These are phyloP conservation scores for Heterotis niloticus DNA, from an alignment of 2,113 vertebrate genomes.

Conservation along the genomic window DNA sequence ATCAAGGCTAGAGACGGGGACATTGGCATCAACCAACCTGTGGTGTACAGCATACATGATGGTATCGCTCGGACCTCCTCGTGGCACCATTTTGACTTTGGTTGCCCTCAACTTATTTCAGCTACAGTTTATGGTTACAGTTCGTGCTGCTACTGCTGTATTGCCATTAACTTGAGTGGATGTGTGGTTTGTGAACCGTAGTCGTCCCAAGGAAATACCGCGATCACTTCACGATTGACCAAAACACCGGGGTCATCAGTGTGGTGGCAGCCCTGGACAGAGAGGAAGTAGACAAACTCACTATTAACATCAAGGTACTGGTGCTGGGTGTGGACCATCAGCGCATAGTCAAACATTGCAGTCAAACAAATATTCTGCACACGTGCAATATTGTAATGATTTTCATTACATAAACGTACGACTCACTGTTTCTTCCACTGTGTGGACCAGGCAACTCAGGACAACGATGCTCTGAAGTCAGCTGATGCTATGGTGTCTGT, in stretches of 20 bases:
- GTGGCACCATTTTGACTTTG: neutral
- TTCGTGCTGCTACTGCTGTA: no score
- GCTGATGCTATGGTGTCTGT: constrained; percentile 59
- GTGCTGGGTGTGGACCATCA: neutral
- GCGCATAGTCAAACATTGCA: no score
- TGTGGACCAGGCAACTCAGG: constrained; percentile 62
- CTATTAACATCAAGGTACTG: constrained; percentile 67
- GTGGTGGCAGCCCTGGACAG: constrained; percentile 56
- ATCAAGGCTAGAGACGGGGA: constrained; percentile 73
- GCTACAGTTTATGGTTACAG: neutral
- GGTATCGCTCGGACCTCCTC: constrained; percentile 39
- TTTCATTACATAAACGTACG: neutral
- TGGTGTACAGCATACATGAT: constrained; percentile 61
- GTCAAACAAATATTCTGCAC: neutral
- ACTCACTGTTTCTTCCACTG: neutral
- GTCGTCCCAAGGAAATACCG: constrained; percentile 53
- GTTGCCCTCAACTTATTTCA: neutral
- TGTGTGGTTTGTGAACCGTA: constrained; percentile 35
- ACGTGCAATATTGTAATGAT: neutral
- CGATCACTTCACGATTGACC: constrained; percentile 43
- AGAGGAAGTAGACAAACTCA: constrained; percentile 55
- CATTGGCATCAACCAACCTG: constrained; percentile 60
- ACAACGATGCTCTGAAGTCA: constrained; percentile 59
- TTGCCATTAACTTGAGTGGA: neutral
- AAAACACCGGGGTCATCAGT: constrained; percentile 53